Base-by-base conservation (phyloP, 2,113 vertebrate genomes). In the Grammomys surdaster region DNA sequence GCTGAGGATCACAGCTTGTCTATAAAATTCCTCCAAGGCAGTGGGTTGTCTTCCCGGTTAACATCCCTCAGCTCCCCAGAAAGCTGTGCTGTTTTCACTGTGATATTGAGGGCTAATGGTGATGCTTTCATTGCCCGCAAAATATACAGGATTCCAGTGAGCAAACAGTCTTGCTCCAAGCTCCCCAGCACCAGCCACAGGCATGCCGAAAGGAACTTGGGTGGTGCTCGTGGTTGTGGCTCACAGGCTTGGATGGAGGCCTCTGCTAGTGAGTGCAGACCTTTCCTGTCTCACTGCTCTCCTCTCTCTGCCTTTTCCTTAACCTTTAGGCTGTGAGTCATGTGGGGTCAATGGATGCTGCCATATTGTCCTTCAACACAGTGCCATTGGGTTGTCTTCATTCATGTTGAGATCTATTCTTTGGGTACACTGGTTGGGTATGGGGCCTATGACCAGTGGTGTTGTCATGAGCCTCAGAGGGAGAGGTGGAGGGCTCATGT, bases 161-260 rank as follows among this genome's bases (percentile, higher is more conserved):
- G 97, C 95, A 97, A 97, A 97, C 63, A 94, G 26, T 93, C 90
- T 91, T 93, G 93, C 96, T 96, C 96, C 48, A 96, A 93, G 97
- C 97, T 95, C 85, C 95, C 95, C 92, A 88, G 90, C 81, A 28
- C 90, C 19, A 54, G 95, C 98, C 98, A 98, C 98, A 98, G 98
- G 89, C 95, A 97, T 98, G 97, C 82, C 40, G 19, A 89, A 80
- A 95, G 91, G 97, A 97, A 97, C 81, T 77, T 60, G 63, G 96
- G 82, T 22, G 65, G 63, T 14, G 54, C 28, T 60, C 36, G 51
- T n/a, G 75, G 26, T 16, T 7, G 76, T 24, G 48, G 58, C 67
- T 88, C 86, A 43, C 92, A 97, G 78, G 93, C 78, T 78, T 0
- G 93, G 96, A 93, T 73, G 31, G 91, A 90, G 96, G 22, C 93